Evolutionary conservation across 2,888 invertebrate genomes (phyloP).

Genomic region (Sphinx pinastri): DNA sequence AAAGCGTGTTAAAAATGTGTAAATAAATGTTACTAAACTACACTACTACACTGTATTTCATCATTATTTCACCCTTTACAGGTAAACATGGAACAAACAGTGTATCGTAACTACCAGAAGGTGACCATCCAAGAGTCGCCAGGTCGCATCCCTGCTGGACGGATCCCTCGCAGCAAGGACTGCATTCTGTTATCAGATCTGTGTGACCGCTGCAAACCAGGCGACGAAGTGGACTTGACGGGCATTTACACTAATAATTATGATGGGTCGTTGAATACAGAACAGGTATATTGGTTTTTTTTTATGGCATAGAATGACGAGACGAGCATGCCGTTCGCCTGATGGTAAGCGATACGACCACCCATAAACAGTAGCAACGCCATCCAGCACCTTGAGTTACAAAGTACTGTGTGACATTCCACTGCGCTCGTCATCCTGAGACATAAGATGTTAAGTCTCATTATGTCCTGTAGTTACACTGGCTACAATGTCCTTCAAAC

Average conservation of each 20-base stretch:
- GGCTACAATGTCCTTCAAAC: too few species aligned
- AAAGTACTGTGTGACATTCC: too few species aligned
- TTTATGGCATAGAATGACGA: too few species aligned
- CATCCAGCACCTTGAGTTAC: too few species aligned
- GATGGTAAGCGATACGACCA: too few species aligned
- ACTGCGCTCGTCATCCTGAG: too few species aligned
- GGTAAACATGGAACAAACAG: conserved; percentile 99
- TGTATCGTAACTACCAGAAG: conserved; percentile 99
- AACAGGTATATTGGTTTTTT: conserved; percentile 82
- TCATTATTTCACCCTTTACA: conserved; percentile 57
- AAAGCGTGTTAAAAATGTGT: too few species aligned
- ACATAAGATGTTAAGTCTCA: too few species aligned
- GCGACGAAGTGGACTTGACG: conserved; percentile 97
- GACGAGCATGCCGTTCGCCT: too few species aligned
- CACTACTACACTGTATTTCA: neutral
- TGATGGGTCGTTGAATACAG: conserved; percentile 97
- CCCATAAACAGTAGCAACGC: too few species aligned
- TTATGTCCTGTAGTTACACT: too few species aligned
- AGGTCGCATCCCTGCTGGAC: conserved; percentile 97
- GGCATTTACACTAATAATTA: conserved; percentile 99
- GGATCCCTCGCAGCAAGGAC: conserved; percentile 98
- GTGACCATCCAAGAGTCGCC: conserved; percentile 99
- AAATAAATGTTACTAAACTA: too few species aligned
- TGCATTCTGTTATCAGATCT: conserved; percentile 96
- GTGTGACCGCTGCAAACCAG: conserved; percentile 98